These are phyloP conservation scores for Sebastes hubbsi DNA, from an alignment of 2,797 vertebrate species.

Conservation along the genomic window DNA sequence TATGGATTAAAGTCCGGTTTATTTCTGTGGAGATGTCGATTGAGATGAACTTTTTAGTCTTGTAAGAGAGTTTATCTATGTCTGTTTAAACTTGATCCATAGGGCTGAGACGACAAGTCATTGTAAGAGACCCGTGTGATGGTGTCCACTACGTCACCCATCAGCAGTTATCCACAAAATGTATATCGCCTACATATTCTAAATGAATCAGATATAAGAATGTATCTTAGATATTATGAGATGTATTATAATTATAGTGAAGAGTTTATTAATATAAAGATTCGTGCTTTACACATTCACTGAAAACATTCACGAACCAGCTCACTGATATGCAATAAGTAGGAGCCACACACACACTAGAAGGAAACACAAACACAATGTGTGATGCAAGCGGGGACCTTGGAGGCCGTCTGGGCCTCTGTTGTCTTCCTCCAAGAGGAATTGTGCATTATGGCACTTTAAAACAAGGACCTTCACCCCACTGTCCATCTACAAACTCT, in stretches of 20 bases:
- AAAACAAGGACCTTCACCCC: conserved; percentile 51
- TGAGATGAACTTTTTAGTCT: conserved; percentile 44
- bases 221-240: conserved; percentile 81
- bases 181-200: conserved; percentile 76
- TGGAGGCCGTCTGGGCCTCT: conserved; percentile 59
- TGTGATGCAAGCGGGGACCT: conserved; percentile 61
- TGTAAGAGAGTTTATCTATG: conserved; percentile 41
- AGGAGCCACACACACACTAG: conserved; percentile 54
- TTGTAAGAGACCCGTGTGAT: conserved; percentile 27
- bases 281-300: conserved; percentile 71
- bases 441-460: conserved; percentile 80
- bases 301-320: conserved; percentile 68
- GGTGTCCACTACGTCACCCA: conserved; percentile 52
- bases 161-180: conserved; percentile 70
- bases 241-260: conserved; percentile 76
- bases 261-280: conserved; percentile 75
- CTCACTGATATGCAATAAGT: conserved; percentile 84
- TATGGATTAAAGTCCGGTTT: conserved; percentile 25
- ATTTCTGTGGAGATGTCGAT: conserved; percentile 37
- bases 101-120: conserved; percentile 54
- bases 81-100: conserved; percentile 62
- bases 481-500: conserved; percentile 47
- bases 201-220: conserved; percentile 80
- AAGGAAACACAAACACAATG: conserved; percentile 7
- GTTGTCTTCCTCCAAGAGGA: conserved; percentile 81